Evolutionary conservation across 2,113 vertebrate species (phyloP).

Genomic region (Steatornis caripensis): DNA sequence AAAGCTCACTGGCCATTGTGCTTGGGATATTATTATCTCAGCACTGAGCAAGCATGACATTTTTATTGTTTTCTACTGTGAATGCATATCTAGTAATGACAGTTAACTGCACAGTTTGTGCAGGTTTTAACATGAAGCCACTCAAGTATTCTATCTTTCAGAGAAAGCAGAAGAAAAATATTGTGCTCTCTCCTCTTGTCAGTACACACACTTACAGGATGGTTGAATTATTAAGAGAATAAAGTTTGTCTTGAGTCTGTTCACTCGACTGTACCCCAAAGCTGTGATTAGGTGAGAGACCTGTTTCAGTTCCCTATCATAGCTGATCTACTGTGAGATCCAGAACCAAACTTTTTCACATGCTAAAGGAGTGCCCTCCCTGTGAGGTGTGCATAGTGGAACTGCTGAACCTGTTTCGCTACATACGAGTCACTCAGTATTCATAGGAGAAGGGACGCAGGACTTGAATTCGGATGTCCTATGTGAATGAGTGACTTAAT

Average conservation of each 20-base stretch:
- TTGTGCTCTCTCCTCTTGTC: neutral
- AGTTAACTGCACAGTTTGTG: neutral
- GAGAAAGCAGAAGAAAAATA: neutral
- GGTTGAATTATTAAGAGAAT: neutral
- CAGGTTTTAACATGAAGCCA: neutral
- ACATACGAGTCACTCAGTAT: neutral
- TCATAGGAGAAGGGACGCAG: neutral
- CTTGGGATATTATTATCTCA: conserved; percentile 42
- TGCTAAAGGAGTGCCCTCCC: neutral
- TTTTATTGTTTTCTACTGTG: neutral
- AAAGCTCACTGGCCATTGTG: conserved; percentile 28
- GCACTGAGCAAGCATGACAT: neutral
- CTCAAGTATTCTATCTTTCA: neutral
- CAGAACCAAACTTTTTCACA: neutral
- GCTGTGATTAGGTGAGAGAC: neutral
- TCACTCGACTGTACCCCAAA: neutral
- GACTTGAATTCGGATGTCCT: neutral
- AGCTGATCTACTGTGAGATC: neutral
- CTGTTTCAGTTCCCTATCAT: neutral
- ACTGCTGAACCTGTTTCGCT: neutral
- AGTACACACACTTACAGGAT: neutral
- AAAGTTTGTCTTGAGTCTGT: neutral
- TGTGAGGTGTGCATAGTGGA: neutral
- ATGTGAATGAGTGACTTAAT: neutral
- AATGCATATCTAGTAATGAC: conserved; percentile 1